Conservation (phyloP, 1,140 invertebrate species). For the Trialeurodes vaporariorum region DNA sequence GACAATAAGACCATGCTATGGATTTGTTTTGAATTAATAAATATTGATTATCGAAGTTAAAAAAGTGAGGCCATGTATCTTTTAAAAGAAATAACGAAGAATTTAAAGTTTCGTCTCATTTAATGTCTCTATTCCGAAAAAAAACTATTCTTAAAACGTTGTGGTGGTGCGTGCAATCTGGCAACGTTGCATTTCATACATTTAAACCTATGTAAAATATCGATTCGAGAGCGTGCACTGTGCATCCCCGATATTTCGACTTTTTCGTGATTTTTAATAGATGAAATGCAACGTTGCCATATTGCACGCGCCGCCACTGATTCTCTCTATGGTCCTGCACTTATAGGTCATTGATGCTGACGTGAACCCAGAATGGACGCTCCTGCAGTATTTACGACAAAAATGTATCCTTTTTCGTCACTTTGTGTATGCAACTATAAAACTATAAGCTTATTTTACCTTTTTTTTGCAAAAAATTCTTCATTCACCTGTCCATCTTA, state of each 20-base stretch:
- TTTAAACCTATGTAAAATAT: too few species aligned
- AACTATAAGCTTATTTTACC: not conserved
- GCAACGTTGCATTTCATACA: too few species aligned
- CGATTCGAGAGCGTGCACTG: too few species aligned
- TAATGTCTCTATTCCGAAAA: conserved; percentile 9
- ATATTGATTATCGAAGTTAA: not conserved
- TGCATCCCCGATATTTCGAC: too few species aligned
- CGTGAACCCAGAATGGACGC: conserved; percentile 73
- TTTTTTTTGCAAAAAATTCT: not conserved
- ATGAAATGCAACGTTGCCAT: too few species aligned
- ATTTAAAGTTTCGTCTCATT: not conserved
- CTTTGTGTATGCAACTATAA: not conserved
- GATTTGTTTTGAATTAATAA: conserved; percentile 9
- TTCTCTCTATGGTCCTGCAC: too few species aligned
- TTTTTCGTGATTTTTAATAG: too few species aligned
- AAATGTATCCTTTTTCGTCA: conserved; percentile 49
- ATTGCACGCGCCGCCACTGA: too few species aligned
- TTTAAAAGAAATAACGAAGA: not conserved
- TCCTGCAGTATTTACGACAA: conserved; percentile 68
- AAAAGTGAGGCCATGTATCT: not conserved
- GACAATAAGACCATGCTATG: not conserved
- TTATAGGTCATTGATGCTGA: conserved; percentile 53
- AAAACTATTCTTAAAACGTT: too few species aligned
- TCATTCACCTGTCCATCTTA: too few species aligned
- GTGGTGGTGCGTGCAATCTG: too few species aligned